Evolutionary conservation across 1,140 invertebrate genomes (phyloP).

Genomic region (Camponotus vicinus): DNA sequence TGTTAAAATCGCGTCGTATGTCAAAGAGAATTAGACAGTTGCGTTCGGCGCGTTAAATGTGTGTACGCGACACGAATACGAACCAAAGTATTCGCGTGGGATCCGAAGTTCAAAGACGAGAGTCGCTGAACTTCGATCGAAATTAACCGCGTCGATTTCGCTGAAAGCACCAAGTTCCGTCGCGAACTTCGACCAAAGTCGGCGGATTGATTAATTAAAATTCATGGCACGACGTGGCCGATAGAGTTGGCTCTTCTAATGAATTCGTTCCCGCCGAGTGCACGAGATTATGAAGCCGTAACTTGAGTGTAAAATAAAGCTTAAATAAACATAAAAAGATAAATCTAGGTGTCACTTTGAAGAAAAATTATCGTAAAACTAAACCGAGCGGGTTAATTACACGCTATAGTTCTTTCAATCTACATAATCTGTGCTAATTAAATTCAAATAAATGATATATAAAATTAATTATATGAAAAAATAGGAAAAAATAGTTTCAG

Average conservation of each 20-base stretch:
- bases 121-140: conserved; percentile 61
- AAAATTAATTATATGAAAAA: not conserved
- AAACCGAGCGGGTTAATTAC: conserved; percentile 2
- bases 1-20: not conserved
- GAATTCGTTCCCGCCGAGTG: conserved; percentile 54
- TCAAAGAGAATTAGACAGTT: conserved; percentile 54
- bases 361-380: not conserved
- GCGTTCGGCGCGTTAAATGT: conserved; percentile 39
- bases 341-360: not conserved
- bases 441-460: not conserved
- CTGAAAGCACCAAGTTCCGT: conserved; percentile 61
- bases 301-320: conserved; percentile 54
- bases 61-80: conserved; percentile 32
- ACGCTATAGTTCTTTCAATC: not conserved
- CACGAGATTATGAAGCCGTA: conserved; percentile 47
- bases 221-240: conserved; percentile 53
- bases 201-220: conserved; percentile 63
- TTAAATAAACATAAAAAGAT: conserved; percentile 46
- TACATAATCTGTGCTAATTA: not conserved
- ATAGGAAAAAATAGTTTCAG: no score
- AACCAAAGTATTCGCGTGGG: conserved; percentile 53
- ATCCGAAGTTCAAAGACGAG: conserved; percentile 56
- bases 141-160: conserved; percentile 63
- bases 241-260: conserved; percentile 60
- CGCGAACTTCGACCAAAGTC: conserved; percentile 52